phyloP scores from a whole-genome alignment of 64 coral and sea anemone species.

The Montipora foliosa region DNA sequence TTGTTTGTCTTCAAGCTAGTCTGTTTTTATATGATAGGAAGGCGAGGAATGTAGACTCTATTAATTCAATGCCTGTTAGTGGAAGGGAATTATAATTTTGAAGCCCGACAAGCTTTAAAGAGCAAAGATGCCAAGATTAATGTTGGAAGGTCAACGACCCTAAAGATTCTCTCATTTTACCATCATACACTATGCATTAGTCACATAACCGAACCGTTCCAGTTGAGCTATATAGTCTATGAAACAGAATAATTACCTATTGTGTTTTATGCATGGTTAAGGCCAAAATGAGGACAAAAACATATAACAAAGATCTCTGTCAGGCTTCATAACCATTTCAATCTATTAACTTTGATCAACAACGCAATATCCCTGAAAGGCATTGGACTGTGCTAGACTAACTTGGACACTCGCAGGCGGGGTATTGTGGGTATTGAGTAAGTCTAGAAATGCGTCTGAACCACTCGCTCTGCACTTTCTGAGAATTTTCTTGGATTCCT shows the following conservation, averaged over 20 bases:
- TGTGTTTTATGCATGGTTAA: not conserved
- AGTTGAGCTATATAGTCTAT: conserved; percentile 1
- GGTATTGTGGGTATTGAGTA: not conserved
- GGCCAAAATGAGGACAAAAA: conserved; percentile 4
- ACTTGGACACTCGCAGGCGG: conserved; percentile 8
- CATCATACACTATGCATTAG: not conserved
- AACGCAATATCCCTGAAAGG: conserved; percentile 3
- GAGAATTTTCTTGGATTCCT: conserved; percentile 1
- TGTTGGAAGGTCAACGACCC: not conserved
- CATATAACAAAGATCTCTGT: not conserved
- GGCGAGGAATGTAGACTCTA: not conserved
- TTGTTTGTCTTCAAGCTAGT: not conserved
- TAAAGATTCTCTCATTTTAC: conserved; percentile 1
- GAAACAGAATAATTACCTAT: conserved; percentile 5
- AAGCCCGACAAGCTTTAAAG: conserved; percentile 6
- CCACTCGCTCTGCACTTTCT: not conserved
- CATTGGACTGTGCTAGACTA: conserved; percentile 22
- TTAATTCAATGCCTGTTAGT: not conserved
- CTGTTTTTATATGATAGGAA: not conserved
- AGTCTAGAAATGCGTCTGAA: conserved; percentile 4
- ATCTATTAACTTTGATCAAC: conserved; percentile 1
- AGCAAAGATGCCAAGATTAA: conserved; percentile 7
- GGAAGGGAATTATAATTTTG: not conserved
- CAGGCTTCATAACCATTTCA: not conserved
- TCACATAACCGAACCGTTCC: not conserved